Percentiles rank a stretch among this genome's conserved stretches.
These are phyloP conservation scores for Tapirus indicus DNA, from an alignment of 2,797 vertebrate genomes.

Conservation along the genomic window DNA sequence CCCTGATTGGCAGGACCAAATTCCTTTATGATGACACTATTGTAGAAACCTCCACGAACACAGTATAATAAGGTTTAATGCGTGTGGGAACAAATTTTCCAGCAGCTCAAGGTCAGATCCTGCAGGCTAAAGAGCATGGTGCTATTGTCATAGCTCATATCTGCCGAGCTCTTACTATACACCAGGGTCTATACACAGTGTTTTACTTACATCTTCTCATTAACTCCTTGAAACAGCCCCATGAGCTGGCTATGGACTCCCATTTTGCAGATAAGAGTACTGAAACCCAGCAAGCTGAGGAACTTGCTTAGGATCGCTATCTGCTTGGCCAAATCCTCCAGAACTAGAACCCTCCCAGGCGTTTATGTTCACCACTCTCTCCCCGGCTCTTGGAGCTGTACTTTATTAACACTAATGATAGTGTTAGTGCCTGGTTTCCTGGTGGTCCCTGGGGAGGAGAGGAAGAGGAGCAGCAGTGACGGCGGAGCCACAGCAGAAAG, in stretches of 20 bases:
- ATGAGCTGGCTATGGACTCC: neutral
- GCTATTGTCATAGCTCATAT: neutral
- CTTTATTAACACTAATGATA: neutral
- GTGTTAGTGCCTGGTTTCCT: neutral
- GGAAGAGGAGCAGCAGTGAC: neutral
- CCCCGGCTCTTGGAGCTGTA: neutral
- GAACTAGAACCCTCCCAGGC: neutral
- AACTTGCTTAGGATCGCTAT: accelerated
- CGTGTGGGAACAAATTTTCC: neutral
- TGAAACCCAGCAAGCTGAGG: neutral
- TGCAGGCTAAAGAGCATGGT: neutral
- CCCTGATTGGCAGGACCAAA: neutral
- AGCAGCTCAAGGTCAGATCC: neutral
- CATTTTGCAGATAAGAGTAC: neutral
- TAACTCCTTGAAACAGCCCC: neutral
- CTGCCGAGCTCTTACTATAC: neutral
- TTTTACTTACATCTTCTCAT: neutral
- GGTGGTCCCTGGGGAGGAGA: neutral
- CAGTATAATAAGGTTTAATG: neutral
- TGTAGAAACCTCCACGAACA: neutral
- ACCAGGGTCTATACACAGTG: neutral
- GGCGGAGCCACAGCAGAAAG: neutral
- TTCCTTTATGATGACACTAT: neutral
- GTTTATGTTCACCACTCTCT: too few relatives aligned
- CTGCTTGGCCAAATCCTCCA: neutral